These are phyloP conservation scores for Drosophila repleta DNA, from an alignment of 1,140 invertebrate genomes.

Conservation along the genomic window DNA sequence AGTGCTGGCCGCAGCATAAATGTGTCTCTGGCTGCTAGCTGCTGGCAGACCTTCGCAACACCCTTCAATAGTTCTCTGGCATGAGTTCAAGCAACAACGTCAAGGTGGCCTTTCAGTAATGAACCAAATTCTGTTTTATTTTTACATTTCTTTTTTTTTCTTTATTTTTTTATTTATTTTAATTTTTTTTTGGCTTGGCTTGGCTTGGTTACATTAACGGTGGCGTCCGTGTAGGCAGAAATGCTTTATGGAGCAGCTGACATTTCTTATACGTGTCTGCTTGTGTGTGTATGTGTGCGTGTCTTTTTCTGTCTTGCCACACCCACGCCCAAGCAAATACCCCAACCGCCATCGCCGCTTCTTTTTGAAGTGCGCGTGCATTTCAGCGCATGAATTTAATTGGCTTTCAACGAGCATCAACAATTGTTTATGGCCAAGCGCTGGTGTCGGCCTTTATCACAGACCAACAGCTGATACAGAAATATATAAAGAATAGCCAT, in stretches of 20 bases:
- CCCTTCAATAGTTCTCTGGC: constrained; percentile 77
- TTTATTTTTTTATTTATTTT: too few species aligned
- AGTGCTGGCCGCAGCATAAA: constrained; percentile 7
- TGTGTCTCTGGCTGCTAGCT: not conserved
- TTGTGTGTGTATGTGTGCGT: constrained; percentile 8
- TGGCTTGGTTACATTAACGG: constrained; percentile 67
- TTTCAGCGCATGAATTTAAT: constrained; percentile 76
- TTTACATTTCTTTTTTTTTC: constrained; percentile 50
- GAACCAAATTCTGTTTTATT: constrained; percentile 77
- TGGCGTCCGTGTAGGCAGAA: constrained; percentile 40
- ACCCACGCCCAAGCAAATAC: constrained; percentile 1
- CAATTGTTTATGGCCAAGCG: constrained; percentile 67
- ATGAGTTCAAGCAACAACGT: constrained; percentile 78
- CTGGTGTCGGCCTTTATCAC: constrained; percentile 43
- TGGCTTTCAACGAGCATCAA: constrained; percentile 57
- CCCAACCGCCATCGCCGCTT: constrained; percentile 8
- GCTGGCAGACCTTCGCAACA: constrained; percentile 59
- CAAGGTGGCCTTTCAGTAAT: constrained; percentile 75
- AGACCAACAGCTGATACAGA: constrained; percentile 55
- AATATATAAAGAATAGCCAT: not conserved
- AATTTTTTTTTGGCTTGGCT: constrained; percentile 15
- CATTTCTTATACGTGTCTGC: constrained; percentile 30
- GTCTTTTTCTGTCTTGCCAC: constrained; percentile 8
- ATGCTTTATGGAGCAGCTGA: constrained; percentile 71
- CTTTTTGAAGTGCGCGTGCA: constrained; percentile 57